These are phyloP conservation scores for Drosophila nr. perissopoda DNA, from an alignment of 2,888 invertebrate genomes.

Conservation along the genomic window DNA sequence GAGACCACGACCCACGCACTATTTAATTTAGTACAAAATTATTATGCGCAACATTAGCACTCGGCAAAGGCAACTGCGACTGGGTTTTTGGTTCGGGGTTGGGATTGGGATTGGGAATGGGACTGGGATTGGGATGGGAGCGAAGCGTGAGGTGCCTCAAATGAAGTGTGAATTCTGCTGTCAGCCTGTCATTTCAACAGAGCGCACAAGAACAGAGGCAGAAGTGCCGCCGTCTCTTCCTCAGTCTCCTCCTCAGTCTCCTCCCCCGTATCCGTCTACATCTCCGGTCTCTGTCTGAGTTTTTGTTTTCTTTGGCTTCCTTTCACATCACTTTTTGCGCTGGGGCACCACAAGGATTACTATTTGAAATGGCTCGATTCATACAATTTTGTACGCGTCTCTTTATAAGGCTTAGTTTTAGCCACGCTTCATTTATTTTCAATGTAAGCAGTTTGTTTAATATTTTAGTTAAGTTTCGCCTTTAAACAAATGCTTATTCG, in stretches of 20 bases:
- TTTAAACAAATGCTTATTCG: neutral
- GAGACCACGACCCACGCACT: constrained; percentile 73
- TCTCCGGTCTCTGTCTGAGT: constrained; percentile 10
- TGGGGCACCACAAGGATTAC: constrained; percentile 18
- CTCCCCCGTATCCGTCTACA: neutral
- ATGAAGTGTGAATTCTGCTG: constrained; percentile 80
- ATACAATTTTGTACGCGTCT: neutral
- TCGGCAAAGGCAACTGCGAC: constrained; percentile 39
- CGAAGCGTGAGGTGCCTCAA: constrained; percentile 68
- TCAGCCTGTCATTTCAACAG: constrained; percentile 66
- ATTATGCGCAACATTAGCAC: constrained; percentile 82
- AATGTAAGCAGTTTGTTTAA: neutral
- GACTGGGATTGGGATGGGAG: constrained; percentile 11
- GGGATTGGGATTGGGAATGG: constrained; percentile 7
- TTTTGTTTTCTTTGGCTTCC: constrained; percentile 19
- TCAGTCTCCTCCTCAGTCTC: neutral
- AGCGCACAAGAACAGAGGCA: constrained; percentile 39
- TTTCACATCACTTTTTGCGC: constrained; percentile 9
- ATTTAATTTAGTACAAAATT: constrained; percentile 81
- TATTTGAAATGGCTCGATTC: constrained; percentile 8
- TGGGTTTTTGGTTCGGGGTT: neutral
- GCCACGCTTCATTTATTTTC: neutral
- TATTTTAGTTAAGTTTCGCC: neutral
- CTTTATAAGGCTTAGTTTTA: neutral
- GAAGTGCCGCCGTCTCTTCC: constrained; percentile 45